Conservation (phyloP, 2,888 invertebrate species). For the Boloria euphrosyne region DNA sequence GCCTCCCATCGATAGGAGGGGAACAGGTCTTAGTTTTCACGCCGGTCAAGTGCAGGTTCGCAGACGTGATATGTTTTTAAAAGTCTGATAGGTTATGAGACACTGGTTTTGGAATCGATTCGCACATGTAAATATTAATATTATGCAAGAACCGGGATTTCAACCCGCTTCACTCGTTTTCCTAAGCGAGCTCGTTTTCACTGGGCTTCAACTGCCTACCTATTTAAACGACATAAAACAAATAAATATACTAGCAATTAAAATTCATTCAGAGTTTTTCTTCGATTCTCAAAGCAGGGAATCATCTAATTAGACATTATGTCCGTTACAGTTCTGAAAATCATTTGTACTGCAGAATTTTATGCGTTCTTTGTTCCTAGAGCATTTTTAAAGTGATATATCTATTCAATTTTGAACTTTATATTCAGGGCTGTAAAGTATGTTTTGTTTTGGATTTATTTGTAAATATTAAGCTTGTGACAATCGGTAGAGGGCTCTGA, state of each 20-base stretch:
- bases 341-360: conserved; percentile 77
- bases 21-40: no score
- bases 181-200: no score
- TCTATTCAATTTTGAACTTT: conserved; percentile 48
- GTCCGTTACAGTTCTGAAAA: conserved; percentile 75
- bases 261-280: conserved; percentile 31
- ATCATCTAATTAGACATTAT: conserved; percentile 77
- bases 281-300: conserved; percentile 53
- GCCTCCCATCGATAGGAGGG: no score
- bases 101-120: no score
- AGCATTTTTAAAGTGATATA: conserved; percentile 56
- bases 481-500: conserved; percentile 66
- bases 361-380: conserved; percentile 73
- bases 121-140: no score
- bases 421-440: conserved; percentile 46
- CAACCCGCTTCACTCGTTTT: no score
- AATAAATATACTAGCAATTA: conserved; percentile 25
- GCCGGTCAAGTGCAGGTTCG: no score
- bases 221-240: neutral
- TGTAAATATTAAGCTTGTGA: conserved; percentile 68
- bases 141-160: no score
- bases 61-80: no score
- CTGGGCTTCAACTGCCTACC: neutral
- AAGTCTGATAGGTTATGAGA: no score
- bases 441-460: conserved; percentile 45